Evolutionary conservation across 2,797 vertebrate species (phyloP), one percentile per base, ranked within the genome.

Genomic region (Acomys russatus): DNA sequence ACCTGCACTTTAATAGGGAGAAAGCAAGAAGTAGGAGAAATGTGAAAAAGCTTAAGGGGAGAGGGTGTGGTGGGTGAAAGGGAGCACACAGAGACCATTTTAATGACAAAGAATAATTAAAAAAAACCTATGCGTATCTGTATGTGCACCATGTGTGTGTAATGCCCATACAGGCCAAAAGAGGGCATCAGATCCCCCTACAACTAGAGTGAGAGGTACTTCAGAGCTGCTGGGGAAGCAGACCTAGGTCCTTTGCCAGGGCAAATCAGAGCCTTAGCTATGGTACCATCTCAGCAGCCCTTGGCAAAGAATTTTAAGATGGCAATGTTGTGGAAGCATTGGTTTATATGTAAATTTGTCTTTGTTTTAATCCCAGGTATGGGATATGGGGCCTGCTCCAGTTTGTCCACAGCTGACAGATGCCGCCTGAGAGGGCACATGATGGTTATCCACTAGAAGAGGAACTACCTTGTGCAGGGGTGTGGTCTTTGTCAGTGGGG

Each of bases 251-350:
- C 76, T 79, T n/a, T 79, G 30, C 51, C n/a, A 3, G 18, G 33
- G 30, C 30, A 54, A 14, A 54, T 54, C 49, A 54, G 51, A 20
- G 76, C 20, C 49, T 38, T 82, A 82, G 38, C 3, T 1, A 0
- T 17, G 51, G 51, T 56, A 17, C 9, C 17, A n/a, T 56, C 51
- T 79, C 51, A 22, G 56, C 77, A 56, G 51, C 18, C 9, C 9
- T 23, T 79, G 51, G 51, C 17, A 79, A 56, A 92, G 9, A 94
- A 70, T 10, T 78, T 96, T 88, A 9, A 90, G 90, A 70, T 68
- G 49, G 14, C 23, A 61, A 85, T 7, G 44, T 44, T 44, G 44
- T 44, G 44, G 44, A 44, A 59, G 28, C 23, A 9, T 9, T 66
- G 61, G 17, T 23, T 68, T 73, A 14, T 82, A 12, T 35, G 44